phyloP scores from a whole-genome alignment of 2,888 invertebrate genomes.

The Calameuta idolon region DNA sequence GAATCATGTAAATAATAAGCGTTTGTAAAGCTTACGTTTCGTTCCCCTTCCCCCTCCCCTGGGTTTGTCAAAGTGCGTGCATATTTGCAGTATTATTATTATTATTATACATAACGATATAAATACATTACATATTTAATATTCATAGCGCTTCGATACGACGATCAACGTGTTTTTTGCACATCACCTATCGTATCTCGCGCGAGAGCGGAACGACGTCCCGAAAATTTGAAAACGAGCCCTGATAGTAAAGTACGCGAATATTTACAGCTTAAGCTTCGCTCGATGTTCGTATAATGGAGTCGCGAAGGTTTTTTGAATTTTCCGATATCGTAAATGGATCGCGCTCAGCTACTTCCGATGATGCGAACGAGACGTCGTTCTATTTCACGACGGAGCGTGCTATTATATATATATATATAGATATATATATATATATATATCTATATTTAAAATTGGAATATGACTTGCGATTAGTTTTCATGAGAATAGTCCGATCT shows the following conservation, averaged over 20 bases:
- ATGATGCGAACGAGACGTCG: background rate
- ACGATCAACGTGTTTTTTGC: background rate
- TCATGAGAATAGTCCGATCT: background rate
- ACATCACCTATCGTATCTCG: background rate
- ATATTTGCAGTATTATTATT: background rate
- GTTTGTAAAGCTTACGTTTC: slow-evolving; percentile 46
- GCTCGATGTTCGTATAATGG: background rate
- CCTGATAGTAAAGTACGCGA: background rate
- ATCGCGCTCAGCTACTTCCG: background rate
- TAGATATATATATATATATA: background rate
- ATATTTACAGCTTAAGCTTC: background rate
- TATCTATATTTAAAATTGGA: background rate
- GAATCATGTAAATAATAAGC: slow-evolving; percentile 50
- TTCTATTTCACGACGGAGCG: background rate
- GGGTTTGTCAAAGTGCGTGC: background rate
- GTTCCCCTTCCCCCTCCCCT: too few species aligned
- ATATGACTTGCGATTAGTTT: slow-evolving; percentile 1
- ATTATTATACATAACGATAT: background rate
- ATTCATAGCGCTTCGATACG: background rate
- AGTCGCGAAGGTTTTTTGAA: background rate
- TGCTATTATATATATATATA: background rate
- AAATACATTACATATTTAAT: background rate
- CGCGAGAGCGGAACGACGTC: background rate
- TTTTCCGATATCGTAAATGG: background rate
- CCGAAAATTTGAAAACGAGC: background rate